These are phyloP conservation scores for Dromas ardeola DNA, from an alignment of 2,113 vertebrate genomes.

Conservation along the genomic window DNA sequence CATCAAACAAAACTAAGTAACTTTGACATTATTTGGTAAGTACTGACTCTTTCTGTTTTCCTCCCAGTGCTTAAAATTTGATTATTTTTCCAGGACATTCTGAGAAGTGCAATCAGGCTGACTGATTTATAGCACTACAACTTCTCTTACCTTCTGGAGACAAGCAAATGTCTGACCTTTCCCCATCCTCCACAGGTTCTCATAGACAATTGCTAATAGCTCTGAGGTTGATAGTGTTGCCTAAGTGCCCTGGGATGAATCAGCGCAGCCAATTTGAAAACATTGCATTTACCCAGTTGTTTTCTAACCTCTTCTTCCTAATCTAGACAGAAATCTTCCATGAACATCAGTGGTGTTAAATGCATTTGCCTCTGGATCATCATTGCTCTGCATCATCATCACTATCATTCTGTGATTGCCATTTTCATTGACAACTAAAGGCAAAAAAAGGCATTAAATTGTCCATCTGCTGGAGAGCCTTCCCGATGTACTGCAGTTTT, in stretches of 20 bases:
- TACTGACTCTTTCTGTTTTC: not conserved
- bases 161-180: conserved; percentile 29
- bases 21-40: not conserved
- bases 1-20: not conserved
- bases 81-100: conserved; percentile 1
- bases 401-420: not conserved
- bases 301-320: not conserved
- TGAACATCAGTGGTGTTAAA: not conserved
- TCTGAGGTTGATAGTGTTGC: not conserved
- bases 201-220: not conserved
- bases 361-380: not conserved
- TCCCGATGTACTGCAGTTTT: not conserved
- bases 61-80: not conserved
- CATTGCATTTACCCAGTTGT: not conserved
- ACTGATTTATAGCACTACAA: not conserved
- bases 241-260: not conserved
- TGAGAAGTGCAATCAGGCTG: not conserved
- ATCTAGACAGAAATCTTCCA: not conserved
- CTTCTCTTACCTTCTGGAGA: not conserved
- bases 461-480: not conserved
- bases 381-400: not conserved
- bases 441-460: not conserved
- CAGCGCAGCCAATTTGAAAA: not conserved
- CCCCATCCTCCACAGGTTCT: not conserved
- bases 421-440: not conserved